Evolutionary conservation across 23 tunicate genomes (phyloP).

Genomic region (Halocynthia roretzi): DNA sequence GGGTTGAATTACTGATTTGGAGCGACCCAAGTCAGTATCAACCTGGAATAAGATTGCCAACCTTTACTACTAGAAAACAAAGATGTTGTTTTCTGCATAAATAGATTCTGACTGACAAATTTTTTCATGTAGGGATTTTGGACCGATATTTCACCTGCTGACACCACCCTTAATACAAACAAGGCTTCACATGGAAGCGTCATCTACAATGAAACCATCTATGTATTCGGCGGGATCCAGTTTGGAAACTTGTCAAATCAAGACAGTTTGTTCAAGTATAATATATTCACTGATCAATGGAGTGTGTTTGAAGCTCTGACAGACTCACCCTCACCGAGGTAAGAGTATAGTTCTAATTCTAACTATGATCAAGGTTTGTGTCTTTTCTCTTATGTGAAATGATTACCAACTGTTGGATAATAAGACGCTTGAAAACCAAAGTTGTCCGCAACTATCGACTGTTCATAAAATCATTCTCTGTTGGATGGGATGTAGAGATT

Average conservation of each 20-base stretch:
- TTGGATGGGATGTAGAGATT: too few species aligned
- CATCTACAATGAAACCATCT: slow-evolving; percentile 17
- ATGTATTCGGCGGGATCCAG: slow-evolving; percentile 54
- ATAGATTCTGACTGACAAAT: background rate
- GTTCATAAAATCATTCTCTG: too few species aligned
- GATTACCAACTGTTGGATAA: background rate
- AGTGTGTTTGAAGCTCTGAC: background rate
- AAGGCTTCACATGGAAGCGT: slow-evolving; percentile 50
- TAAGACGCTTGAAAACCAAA: too few species aligned
- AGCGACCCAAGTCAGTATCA: too few species aligned
- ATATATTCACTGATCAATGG: slow-evolving; percentile 22
- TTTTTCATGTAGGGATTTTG: slow-evolving; percentile 26
- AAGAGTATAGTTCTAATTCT: background rate
- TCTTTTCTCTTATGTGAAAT: background rate
- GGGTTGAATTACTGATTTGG: too few species aligned
- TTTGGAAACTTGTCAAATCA: slow-evolving; percentile 6
- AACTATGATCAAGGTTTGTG: too few species aligned
- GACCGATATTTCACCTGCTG: background rate
- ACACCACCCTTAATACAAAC: background rate
- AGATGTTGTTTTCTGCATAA: background rate
- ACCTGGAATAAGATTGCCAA: too few species aligned
- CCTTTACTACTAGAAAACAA: too few species aligned
- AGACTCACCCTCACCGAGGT: slow-evolving; percentile 10
- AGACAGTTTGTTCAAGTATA: slow-evolving; percentile 4
- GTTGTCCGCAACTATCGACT: too few species aligned